phyloP scores from a whole-genome alignment of 2,113 vertebrate species.

The Alethe diademata region DNA sequence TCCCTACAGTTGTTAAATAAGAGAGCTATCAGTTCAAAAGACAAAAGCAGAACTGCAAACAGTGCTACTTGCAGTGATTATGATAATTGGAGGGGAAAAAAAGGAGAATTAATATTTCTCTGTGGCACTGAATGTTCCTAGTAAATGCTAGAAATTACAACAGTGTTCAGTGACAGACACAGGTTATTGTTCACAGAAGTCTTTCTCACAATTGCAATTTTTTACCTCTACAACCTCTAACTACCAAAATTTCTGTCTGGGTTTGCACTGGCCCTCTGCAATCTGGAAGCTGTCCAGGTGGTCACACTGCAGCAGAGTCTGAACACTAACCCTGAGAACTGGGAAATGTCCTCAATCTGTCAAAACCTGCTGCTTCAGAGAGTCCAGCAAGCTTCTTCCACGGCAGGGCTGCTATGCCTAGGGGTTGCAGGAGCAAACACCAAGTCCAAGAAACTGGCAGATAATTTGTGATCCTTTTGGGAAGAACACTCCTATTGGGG shows the following conservation, averaged over 20 bases:
- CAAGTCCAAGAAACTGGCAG: not conserved
- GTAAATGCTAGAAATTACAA: not conserved
- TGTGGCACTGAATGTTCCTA: not conserved
- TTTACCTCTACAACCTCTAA: not conserved
- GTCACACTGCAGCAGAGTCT: not conserved
- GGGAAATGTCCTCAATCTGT: not conserved
- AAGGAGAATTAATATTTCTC: not conserved
- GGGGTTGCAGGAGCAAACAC: not conserved
- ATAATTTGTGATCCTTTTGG: not conserved
- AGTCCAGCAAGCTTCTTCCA: not conserved
- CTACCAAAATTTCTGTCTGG: not conserved
- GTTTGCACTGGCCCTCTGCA: not conserved
- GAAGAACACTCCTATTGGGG: not conserved
- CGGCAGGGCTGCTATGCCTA: not conserved
- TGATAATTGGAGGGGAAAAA: not conserved
- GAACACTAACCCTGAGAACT: not conserved
- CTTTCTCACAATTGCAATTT: not conserved
- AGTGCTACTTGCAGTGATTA: not conserved
- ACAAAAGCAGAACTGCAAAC: not conserved
- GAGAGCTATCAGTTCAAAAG: not conserved
- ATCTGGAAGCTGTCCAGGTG: not conserved
- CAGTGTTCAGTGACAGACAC: not conserved
- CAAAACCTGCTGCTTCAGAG: not conserved
- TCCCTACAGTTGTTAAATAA: not conserved
- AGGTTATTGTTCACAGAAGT: not conserved